Evolutionary conservation across 1,140 invertebrate species (phyloP).

Genomic region (Nymphalis io): DNA sequence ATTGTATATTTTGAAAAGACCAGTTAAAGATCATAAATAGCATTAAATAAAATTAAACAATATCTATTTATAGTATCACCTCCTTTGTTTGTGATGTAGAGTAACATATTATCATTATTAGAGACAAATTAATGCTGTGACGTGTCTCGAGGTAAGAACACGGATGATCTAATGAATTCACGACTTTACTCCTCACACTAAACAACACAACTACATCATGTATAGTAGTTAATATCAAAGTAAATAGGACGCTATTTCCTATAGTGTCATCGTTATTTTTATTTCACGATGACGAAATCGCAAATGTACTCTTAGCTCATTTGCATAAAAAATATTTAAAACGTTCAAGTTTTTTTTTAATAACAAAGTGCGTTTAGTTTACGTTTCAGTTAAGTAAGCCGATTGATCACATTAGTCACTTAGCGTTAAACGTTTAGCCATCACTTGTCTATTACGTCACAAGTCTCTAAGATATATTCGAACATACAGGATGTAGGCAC

Average conservation of each 20-base stretch:
- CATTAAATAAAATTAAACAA: too few species aligned
- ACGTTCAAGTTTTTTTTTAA: too few species aligned
- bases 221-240: conserved; percentile 8
- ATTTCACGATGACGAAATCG: conserved; percentile 17
- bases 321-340: not conserved
- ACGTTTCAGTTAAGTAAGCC: too few species aligned
- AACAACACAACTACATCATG: conserved; percentile 18
- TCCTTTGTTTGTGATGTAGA: not conserved
- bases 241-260: conserved; percentile 14
- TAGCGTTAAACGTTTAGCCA: not conserved
- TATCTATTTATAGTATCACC: not conserved
- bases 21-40: too few species aligned
- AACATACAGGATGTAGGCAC: not conserved
- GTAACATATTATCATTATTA: conserved; percentile 24
- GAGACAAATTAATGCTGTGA: conserved; percentile 30
- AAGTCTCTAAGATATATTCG: not conserved
- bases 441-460: not conserved
- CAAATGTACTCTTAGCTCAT: not conserved
- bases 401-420: not conserved
- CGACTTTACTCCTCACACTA: conserved; percentile 23
- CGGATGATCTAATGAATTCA: conserved; percentile 41
- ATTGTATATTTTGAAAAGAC: too few species aligned
- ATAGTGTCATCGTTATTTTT: conserved; percentile 31
- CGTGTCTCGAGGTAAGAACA: conserved; percentile 23
- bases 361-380: too few species aligned